A percentile compares a stretch with the other conserved stretches of the same genome.
Conservation (phyloP, 2,888 invertebrate genomes). For the Steinernema scapterisci region DNA sequence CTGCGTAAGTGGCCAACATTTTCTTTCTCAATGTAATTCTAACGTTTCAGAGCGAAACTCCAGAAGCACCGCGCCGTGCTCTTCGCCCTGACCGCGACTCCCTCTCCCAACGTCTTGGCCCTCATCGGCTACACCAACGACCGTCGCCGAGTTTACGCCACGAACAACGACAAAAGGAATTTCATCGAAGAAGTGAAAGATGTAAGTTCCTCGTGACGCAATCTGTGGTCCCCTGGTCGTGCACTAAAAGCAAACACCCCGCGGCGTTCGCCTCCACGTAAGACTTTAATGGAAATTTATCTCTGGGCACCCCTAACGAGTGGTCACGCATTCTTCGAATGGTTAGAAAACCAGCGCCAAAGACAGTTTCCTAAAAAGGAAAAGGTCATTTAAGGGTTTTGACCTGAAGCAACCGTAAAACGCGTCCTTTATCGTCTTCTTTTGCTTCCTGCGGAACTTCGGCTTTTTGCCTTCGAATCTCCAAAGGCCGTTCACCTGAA, state of each 20-base stretch:
- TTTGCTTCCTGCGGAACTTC: not conserved
- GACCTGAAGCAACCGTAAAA: too few relatives aligned
- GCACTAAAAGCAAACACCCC: not conserved
- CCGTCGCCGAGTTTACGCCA: conserved; percentile 34
- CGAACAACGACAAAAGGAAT: conserved; percentile 20
- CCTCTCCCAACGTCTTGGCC: conserved; percentile 37
- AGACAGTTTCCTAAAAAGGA: too few relatives aligned
- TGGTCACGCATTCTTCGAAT: too few relatives aligned
- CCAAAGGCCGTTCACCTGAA: too few relatives aligned
- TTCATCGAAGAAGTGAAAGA: conserved; percentile 29
- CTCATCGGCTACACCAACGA: conserved; percentile 45
- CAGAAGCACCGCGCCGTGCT: conserved; percentile 34
- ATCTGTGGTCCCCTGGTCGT: not conserved
- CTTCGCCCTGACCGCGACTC: conserved; percentile 45
- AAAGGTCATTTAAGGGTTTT: too few relatives aligned
- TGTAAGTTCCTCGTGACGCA: not conserved
- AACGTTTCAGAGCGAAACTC: conserved; percentile 29
- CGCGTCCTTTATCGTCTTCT: too few relatives aligned
- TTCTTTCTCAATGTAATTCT: too few relatives aligned
- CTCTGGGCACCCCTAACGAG: too few relatives aligned
- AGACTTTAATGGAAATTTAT: too few relatives aligned
- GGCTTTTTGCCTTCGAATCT: too few relatives aligned
- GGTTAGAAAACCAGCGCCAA: too few relatives aligned
- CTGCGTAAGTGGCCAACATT: conserved; percentile 37
- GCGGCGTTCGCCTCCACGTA: too few relatives aligned